Evolutionary conservation across 2,113 vertebrate genomes (phyloP), one percentile per base, ranked within the genome.

Genomic region (Pontoporia blainvillei): DNA sequence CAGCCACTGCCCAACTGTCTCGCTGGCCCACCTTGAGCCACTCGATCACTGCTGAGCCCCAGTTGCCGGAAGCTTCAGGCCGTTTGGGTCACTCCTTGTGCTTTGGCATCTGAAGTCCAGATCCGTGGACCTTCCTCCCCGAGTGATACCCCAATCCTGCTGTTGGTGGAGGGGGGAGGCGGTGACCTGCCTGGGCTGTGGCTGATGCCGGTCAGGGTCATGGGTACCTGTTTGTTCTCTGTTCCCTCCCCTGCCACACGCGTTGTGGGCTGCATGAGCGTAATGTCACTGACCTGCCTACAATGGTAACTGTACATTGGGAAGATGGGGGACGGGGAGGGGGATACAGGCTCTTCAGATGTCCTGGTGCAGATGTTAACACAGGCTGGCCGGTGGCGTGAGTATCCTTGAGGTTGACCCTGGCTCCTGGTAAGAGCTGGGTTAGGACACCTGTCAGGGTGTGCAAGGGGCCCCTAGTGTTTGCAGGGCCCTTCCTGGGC

Each of bases 201-300:
- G 23, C 67, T 83, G 6, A 52, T 93, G 62, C 54, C 62, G 36
- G 86, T 72, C 73, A 82, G 75, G 66, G 54, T 86, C 49, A 72
- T 6, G 64, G 64, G 82, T n/a, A 64, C 75, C 23, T 84, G 41
- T 90, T 81, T 72, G 61, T 91, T 75, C 62, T 76, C 75, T 46
- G 31, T 20, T 69, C 23, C 61, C n/a, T 61, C 46, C 44, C 17
- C 29, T 57, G 21, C 44, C 72, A 79, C 46, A 44, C 13, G 20
- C 3, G 0, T 27, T 64, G 91, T 82, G 71, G 44, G 61, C 14
- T 29, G 13, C 49, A n/a, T 89, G 90, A 73, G 36, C 2, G 0
- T 92, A 25, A 46, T 84, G 79, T 97, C 96, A 86, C 57, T 39
- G 79, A 82, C 86, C 88, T 95, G 78, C 52, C 64, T 12, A 59